Percentiles rank a stretch among this genome's conserved stretches.
These are phyloP conservation scores for Okamejei kenojei DNA, from an alignment of 2,797 vertebrate genomes.

Conservation along the genomic window DNA sequence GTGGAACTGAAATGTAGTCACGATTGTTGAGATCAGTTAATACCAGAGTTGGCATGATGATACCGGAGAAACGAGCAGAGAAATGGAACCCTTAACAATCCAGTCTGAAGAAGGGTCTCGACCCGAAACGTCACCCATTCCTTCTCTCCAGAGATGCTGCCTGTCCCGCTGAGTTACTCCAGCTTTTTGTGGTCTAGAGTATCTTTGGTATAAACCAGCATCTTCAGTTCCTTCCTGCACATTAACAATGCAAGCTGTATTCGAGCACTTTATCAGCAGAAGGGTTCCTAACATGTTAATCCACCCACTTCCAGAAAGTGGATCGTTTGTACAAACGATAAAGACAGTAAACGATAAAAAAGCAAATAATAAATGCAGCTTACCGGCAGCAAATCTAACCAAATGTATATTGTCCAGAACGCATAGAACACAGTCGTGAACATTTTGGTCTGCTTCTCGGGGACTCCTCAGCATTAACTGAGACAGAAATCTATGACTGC, in stretches of 20 bases:
- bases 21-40: not conserved
- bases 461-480: not conserved
- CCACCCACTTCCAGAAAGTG: constrained; percentile 22
- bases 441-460: constrained; percentile 3
- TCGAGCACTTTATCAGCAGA: not conserved
- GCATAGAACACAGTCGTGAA: not conserved
- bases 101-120: not conserved
- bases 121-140: too few relatives aligned
- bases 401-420: not conserved
- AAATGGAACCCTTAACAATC: not conserved
- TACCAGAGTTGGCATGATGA: not conserved
- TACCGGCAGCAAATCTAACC: constrained; percentile 4
- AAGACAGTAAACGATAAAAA: not conserved
- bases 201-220: too few relatives aligned
- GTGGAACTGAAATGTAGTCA: not conserved
- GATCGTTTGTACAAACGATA: not conserved
- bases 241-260: not conserved
- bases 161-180: too few relatives aligned
- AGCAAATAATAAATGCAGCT: not conserved
- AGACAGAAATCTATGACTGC: not conserved
- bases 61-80: not conserved
- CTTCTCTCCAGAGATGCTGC: too few relatives aligned
- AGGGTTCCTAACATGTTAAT: not conserved
- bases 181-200: too few relatives aligned
- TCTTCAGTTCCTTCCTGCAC: too few relatives aligned